A percentile compares a stretch with the other conserved stretches of the same genome.
phyloP scores from a whole-genome alignment of 2,113 vertebrate genomes.

The Rhabdomys dilectus region DNA sequence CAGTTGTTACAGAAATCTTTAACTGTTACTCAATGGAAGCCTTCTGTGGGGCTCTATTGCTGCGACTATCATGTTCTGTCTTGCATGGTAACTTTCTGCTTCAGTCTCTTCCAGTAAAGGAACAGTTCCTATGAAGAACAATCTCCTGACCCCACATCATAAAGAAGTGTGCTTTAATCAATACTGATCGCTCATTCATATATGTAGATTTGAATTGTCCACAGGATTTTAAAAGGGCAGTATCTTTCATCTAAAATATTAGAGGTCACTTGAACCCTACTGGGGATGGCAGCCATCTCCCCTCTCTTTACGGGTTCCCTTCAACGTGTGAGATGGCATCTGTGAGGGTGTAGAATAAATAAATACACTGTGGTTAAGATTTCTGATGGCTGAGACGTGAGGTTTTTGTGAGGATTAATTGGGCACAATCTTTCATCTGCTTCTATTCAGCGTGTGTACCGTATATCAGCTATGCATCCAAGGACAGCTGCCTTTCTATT shows the following conservation, averaged over 20 bases:
- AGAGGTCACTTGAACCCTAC: conserved; percentile 2
- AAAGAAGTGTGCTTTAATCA: neutral
- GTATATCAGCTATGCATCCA: conserved; percentile 74
- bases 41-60: neutral
- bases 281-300: neutral
- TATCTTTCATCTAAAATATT: conserved; percentile 36
- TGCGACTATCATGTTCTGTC: neutral
- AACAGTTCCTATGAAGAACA: conserved; percentile 1
- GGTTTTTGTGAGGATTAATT: conserved; percentile 60
- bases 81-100: neutral
- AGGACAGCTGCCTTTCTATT: conserved; percentile 82
- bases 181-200: neutral
- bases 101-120: neutral
- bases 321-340: conserved; percentile 34
- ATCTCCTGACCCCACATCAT: neutral
- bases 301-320: conserved; percentile 40
- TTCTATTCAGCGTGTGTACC: conserved; percentile 71
- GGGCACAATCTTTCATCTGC: conserved; percentile 75
- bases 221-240: neutral
- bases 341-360: neutral
- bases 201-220: neutral
- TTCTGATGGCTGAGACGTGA: conserved; percentile 26
- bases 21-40: neutral
- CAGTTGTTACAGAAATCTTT: neutral
- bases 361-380: conserved; percentile 31